phyloP scores from a whole-genome alignment of 2,888 invertebrate species.

The Ypsolopha scabrella region DNA sequence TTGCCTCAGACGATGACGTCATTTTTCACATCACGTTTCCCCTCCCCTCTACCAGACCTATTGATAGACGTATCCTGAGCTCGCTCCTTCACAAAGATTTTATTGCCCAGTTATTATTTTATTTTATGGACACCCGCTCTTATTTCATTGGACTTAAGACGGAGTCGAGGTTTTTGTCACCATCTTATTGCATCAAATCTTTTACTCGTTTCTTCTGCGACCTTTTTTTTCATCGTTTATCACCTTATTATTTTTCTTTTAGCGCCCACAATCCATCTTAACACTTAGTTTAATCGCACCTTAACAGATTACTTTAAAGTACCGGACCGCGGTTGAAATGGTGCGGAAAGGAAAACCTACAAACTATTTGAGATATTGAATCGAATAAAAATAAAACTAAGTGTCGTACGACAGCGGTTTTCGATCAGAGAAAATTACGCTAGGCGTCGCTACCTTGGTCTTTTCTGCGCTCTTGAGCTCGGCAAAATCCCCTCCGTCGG shows the following conservation, averaged over 20 bases:
- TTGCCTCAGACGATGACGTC: constrained; percentile 13
- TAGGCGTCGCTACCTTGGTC: constrained; percentile 41
- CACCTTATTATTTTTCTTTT: no score
- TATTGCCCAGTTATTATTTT: constrained; percentile 68
- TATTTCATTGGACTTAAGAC: constrained; percentile 60
- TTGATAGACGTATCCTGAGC: constrained; percentile 57
- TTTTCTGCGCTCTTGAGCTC: constrained; percentile 47
- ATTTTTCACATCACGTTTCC: constrained; percentile 24
- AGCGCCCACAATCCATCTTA: no score
- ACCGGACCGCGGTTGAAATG: background rate
- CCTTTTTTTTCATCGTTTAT: no score
- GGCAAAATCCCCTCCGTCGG: constrained; percentile 60
- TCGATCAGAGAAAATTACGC: constrained; percentile 64
- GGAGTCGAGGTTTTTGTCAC: constrained; percentile 52
- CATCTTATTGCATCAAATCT: constrained; percentile 56
- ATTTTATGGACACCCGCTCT: constrained; percentile 65
- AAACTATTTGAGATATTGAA: constrained; percentile 45
- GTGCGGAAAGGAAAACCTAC: constrained; percentile 22
- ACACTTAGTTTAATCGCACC: no score
- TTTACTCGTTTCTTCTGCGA: constrained; percentile 9
- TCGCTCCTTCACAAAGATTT: constrained; percentile 44
- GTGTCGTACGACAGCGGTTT: constrained; percentile 45
- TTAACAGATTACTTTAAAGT: background rate
- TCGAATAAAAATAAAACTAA: constrained; percentile 56
- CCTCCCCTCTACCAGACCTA: constrained; percentile 29